Conservation (phyloP, 2,797 vertebrate species). For the Oophaga sylvatica region DNA sequence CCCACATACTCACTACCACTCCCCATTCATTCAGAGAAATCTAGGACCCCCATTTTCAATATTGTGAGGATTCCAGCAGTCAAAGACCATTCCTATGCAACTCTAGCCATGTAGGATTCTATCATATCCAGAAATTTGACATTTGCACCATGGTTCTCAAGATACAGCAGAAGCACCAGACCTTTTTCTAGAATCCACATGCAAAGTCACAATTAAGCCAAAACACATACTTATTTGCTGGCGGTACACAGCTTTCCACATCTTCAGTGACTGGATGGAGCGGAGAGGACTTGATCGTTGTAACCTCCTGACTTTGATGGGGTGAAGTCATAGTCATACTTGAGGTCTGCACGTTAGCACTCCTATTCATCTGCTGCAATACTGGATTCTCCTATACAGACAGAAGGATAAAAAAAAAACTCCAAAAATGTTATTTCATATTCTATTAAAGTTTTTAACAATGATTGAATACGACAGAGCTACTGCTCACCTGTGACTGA, state of each 20-base stretch:
- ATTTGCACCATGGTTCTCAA: too few species aligned
- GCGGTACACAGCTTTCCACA: background rate
- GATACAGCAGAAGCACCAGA: background rate
- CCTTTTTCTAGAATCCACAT: background rate
- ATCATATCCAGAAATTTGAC: too few species aligned
- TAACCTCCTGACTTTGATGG: background rate
- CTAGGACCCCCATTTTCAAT: too few species aligned
- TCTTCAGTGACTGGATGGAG: background rate
- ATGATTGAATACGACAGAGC: background rate
- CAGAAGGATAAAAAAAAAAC: background rate
- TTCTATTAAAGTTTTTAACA: background rate
- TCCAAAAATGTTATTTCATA: background rate
- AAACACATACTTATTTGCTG: slow-evolving; percentile 16
- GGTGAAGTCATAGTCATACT: background rate
- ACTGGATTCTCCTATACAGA: slow-evolving; percentile 45
- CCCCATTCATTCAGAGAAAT: too few species aligned
- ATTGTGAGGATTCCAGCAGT: too few species aligned
- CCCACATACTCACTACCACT: too few species aligned
- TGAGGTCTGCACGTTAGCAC: background rate
- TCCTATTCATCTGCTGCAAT: slow-evolving; percentile 45
- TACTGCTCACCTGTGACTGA: slow-evolving; percentile 35
- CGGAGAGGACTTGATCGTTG: background rate
- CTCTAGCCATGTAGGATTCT: too few species aligned
- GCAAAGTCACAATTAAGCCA: background rate
- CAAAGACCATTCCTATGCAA: too few species aligned